A percentile compares a stretch with the other conserved stretches of the same genome.
Evolutionary conservation across 2,888 invertebrate genomes (phyloP).

Genomic region (Phengaris alcon): DNA sequence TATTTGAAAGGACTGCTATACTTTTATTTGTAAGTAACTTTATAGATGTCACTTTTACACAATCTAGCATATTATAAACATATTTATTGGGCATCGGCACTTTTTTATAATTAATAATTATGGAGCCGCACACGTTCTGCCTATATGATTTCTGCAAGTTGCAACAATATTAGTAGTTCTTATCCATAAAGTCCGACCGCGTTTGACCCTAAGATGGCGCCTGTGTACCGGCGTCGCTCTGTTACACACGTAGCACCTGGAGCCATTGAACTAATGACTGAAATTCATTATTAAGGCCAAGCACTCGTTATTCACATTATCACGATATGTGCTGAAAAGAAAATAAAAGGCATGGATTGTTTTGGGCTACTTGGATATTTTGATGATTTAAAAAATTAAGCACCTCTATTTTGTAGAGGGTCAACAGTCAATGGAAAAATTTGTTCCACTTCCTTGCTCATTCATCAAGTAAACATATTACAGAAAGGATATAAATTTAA

Average conservation of each 20-base stretch:
- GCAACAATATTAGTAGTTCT: neutral
- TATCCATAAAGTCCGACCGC: neutral
- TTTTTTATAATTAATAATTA: slow-evolving; percentile 1
- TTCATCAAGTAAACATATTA: too few species aligned
- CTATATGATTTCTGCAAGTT: neutral
- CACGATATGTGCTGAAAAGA: neutral
- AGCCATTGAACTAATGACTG: slow-evolving; percentile 22
- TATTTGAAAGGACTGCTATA: neutral
- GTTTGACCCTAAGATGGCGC: neutral
- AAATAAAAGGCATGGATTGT: too few species aligned
- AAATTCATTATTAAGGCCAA: slow-evolving; percentile 24
- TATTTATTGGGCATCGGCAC: neutral
- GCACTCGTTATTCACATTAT: neutral
- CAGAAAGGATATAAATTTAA: too few species aligned
- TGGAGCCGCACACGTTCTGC: neutral
- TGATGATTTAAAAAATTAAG: too few species aligned
- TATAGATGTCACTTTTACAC: slow-evolving; percentile 4
- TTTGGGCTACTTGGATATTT: too few species aligned
- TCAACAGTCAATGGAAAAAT: too few species aligned
- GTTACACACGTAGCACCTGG: slow-evolving; percentile 18
- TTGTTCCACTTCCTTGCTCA: too few species aligned
- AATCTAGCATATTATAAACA: neutral
- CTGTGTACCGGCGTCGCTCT: slow-evolving; percentile 1
- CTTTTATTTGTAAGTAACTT: neutral
- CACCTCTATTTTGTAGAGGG: too few species aligned